Evolutionary conservation across 64 coral and sea anemone species (phyloP).

Genomic region (Dendronephthya gigantea): DNA sequence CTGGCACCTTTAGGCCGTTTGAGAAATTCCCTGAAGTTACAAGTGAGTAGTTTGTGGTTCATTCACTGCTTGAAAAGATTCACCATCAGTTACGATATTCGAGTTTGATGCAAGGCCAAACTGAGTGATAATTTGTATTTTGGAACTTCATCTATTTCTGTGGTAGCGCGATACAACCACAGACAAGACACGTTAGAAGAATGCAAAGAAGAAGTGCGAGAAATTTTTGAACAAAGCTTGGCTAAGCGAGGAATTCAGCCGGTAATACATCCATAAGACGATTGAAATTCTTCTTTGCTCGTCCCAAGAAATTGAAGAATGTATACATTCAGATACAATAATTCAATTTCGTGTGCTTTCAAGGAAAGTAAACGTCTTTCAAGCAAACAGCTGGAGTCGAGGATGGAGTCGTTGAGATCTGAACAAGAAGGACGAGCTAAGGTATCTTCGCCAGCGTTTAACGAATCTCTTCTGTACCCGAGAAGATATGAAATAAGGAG

Average conservation of each 20-base stretch:
- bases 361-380: background rate
- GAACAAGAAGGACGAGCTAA: conserved; percentile 1
- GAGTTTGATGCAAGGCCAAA: background rate
- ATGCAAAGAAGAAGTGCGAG: conserved; percentile 4
- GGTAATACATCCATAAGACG: background rate
- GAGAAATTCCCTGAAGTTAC: background rate
- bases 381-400: background rate
- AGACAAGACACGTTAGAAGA: background rate
- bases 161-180: background rate
- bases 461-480: background rate
- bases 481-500: background rate
- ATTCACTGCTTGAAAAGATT: too few species aligned
- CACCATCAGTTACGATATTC: too few species aligned
- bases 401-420: background rate
- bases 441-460: background rate
- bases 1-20: background rate
- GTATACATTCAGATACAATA: too few species aligned
- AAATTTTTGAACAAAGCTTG: conserved; percentile 4
- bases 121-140: background rate
- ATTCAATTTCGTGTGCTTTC: background rate
- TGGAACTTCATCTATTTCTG: background rate
- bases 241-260: conserved; percentile 7
- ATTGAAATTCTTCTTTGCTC: too few species aligned
- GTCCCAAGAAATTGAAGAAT: too few species aligned
- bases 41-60: background rate